Base-by-base conservation (phyloP, 1,140 invertebrate species). In the Rhagoletis zephyria region DNA sequence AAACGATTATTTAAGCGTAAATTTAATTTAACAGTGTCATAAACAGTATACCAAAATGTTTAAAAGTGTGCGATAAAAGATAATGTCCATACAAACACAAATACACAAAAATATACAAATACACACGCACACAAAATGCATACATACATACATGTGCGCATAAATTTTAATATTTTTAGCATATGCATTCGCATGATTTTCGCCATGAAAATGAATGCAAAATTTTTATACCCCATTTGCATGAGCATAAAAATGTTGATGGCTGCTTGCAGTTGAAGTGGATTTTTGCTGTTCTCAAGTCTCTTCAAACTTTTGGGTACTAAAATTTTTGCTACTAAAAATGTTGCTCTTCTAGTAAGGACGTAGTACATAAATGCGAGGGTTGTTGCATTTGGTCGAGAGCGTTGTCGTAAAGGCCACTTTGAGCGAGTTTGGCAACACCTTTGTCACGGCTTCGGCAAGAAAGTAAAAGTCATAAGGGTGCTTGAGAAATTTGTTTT, bases 1-100 rank as follows among this genome's bases (percentile, higher is more conserved):
- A 56, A 59, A 30, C 45, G 56, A 63, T 30, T 19, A 56, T 56
- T 56, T 9, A 56, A 81, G 74, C 14, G 74, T 6, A 81, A 81
- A 81, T 81, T 81, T 81, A 51, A 81, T 81, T 81, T 81, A 56
- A 81, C 74, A 56, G n/a, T 56, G 48, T n/a, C 74, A 81, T 81
- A 81, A 81, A 81, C 74, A 81, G 45, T 12, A 16, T n/a, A 42
- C 48, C 45, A 59, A 81, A 81, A 81, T 81, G 19, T 14, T 19
- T 81, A 56, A 81, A 56, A 81, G n/a, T 5, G 16, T 3, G 48
- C 19, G 74, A 59, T 81, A 81, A 81, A 56, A 81, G 42, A 56
- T 81, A 30, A 30, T 30, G 30, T 30, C 30, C 30, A 30, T 30
- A 30, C 30, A 30, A 30, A 30, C 30, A 30, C 1, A n/a, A n/a